Base-by-base conservation (phyloP, 2,797 vertebrate species). In the Aldrovandia affinis region DNA sequence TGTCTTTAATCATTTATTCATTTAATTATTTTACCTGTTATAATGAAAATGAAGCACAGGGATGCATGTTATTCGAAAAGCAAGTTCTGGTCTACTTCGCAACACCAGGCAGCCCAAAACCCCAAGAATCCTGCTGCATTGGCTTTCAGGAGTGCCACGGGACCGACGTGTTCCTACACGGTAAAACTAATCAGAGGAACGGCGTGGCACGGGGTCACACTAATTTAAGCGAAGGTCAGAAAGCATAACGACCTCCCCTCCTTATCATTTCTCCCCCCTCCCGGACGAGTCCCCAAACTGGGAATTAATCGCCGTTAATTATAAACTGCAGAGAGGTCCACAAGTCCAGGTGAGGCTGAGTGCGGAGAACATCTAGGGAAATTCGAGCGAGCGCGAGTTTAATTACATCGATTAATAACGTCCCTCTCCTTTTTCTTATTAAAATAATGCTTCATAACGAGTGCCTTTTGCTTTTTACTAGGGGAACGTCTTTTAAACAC, bases 291-390 rank as follows among this genome's bases (percentile, higher is more conserved):
- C 54, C 55, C 55, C 59, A 39, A 39, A 44, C 36, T 54, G 39
- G 36, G 36, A 83, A 83, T 83, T 83, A 59, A 61, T 47, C 68
- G 70, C 54, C 44, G 70, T 77, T 55, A 83, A 83, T 83, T 78
- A 83, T 63, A 47, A 78, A 47, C 59, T 18, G 54, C n/a, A 10
- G 25, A 61, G n/a, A 18, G 73, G 20, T 59, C 28, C 44, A 77
- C 42, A 44, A 6, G 61, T 65, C 65, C 68, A 70, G 68, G 68
- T 70, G 68, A 39, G 68, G 39, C 20, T 39, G 15, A 39, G 68
- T 55, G 68, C 1, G 2, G 57, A 36, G 22, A 14, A 42, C 33
- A 36, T 61, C n/a, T 55, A 44, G 81, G 25, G 70, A 54, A 59
- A 77, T 59, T 39, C n/a, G n/a, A 54, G 65, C 25, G 33, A 8